phyloP scores from a whole-genome alignment of 2,888 invertebrate genomes.

The Himalopsyche tibetana region DNA sequence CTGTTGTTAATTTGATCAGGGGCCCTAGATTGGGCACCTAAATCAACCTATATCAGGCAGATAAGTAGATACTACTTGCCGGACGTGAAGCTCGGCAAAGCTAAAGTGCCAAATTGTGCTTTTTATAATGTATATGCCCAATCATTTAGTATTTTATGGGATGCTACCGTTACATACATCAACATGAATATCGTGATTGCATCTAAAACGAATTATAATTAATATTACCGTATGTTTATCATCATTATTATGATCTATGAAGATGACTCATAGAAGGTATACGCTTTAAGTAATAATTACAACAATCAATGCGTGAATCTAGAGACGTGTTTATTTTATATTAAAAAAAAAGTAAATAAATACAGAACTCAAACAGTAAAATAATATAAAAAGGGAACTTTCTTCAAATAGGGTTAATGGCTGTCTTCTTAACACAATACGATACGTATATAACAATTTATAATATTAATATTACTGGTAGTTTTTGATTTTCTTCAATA shows the following conservation, averaged over 20 bases:
- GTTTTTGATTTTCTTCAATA: too few species aligned
- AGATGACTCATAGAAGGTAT: neutral
- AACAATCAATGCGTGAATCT: too few species aligned
- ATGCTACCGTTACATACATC: slow-evolving; percentile 29
- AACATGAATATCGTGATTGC: neutral
- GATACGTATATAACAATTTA: too few species aligned
- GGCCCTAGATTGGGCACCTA: slow-evolving; percentile 63
- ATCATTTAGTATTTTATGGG: slow-evolving; percentile 32
- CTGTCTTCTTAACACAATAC: too few species aligned
- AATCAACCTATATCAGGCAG: slow-evolving; percentile 58
- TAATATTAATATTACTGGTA: too few species aligned
- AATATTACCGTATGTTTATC: neutral
- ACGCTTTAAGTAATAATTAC: too few species aligned
- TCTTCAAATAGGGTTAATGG: too few species aligned
- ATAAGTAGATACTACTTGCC: slow-evolving; percentile 11
- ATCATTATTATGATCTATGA: neutral
- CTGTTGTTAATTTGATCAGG: slow-evolving; percentile 66
- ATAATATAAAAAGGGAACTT: too few species aligned
- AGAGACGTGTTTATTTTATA: too few species aligned
- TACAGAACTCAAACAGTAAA: too few species aligned
- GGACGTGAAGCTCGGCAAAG: neutral
- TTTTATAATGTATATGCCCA: slow-evolving; percentile 1
- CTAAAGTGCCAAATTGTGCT: slow-evolving; percentile 5
- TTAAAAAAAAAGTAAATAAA: too few species aligned
- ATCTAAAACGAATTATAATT: slow-evolving; percentile 8